A percentile compares a stretch with the other conserved stretches of the same genome.
Evolutionary conservation across 2,888 invertebrate species (phyloP).

Genomic region (Elegia similella): DNA sequence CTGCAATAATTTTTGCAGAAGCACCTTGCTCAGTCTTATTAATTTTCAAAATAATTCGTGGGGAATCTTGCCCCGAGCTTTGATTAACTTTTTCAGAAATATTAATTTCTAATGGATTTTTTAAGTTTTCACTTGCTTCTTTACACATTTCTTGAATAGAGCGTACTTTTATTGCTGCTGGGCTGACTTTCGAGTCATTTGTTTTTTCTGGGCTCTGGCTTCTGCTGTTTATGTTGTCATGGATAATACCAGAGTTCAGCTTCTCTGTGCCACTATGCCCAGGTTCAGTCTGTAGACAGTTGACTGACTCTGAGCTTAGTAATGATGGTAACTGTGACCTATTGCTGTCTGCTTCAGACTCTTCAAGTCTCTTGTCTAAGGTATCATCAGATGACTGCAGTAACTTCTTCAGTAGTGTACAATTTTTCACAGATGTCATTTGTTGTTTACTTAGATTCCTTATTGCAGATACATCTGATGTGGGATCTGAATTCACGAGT

Average conservation of each 20-base stretch:
- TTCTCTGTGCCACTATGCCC: constrained; percentile 32
- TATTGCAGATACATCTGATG: constrained; percentile 13
- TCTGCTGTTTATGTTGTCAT: constrained; percentile 32
- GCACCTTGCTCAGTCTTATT: constrained; percentile 82
- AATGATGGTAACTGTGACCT: constrained; percentile 31
- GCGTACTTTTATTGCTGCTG: constrained; percentile 35
- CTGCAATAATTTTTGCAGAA: constrained; percentile 75
- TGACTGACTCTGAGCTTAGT: constrained; percentile 32
- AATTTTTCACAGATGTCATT: constrained; percentile 54
- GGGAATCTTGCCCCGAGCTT: constrained; percentile 75
- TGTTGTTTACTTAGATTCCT: constrained; percentile 34
- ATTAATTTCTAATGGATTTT: constrained; percentile 74
- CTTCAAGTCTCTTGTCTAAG: constrained; percentile 43
- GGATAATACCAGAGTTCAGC: constrained; percentile 32
- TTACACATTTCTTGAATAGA: constrained; percentile 49
- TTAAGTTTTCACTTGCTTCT: constrained; percentile 54
- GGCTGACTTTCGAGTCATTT: constrained; percentile 38
- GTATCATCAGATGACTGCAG: constrained; percentile 63
- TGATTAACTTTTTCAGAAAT: constrained; percentile 65
- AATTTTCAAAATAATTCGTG: constrained; percentile 84
- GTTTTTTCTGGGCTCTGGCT: constrained; percentile 35
- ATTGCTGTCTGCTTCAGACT: constrained; percentile 37
- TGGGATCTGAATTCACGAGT: constrained; percentile 11
- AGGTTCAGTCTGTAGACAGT: constrained; percentile 31
- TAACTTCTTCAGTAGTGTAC: constrained; percentile 68